Conservation (phyloP, 1,140 invertebrate species). For the Scaptomyza pallida region DNA sequence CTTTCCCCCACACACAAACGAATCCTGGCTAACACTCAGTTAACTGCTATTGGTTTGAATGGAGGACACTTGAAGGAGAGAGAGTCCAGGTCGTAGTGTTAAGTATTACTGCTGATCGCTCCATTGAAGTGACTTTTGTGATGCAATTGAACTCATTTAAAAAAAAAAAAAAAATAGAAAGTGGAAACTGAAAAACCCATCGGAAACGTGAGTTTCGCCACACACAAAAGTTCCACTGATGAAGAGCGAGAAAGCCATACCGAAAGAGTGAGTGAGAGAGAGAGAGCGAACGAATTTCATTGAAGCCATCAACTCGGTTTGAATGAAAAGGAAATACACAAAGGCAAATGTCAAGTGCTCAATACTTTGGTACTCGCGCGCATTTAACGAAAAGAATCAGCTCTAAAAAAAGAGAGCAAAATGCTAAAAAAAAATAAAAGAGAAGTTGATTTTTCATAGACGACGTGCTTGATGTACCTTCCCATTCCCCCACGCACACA, state of each 20-base stretch:
- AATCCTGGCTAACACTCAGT: slow-evolving; percentile 29
- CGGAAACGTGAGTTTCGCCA: slow-evolving; percentile 5
- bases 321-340: slow-evolving; percentile 35
- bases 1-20: neutral
- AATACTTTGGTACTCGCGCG: slow-evolving; percentile 35
- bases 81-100: slow-evolving; percentile 37
- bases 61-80: neutral
- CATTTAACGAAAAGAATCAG: slow-evolving; percentile 67
- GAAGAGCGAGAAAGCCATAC: neutral
- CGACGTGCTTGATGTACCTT: slow-evolving; percentile 28
- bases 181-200: neutral
- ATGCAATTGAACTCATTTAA: slow-evolving; percentile 75
- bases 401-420: slow-evolving; percentile 19
- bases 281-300: neutral
- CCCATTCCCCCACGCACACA: neutral
- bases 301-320: slow-evolving; percentile 8
- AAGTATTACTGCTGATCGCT: slow-evolving; percentile 53
- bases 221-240: slow-evolving; percentile 1
- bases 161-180: slow-evolving; percentile 11
- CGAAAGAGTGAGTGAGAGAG: too few species aligned
- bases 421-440: slow-evolving; percentile 10
- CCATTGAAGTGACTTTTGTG: slow-evolving; percentile 70
- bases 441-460: slow-evolving; percentile 50
- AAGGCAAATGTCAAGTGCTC: slow-evolving; percentile 52
- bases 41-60: slow-evolving; percentile 27